Conservation (phyloP, 53 echinoderm and acorn worm genomes). For the Mesocentrotus franciscanus region DNA sequence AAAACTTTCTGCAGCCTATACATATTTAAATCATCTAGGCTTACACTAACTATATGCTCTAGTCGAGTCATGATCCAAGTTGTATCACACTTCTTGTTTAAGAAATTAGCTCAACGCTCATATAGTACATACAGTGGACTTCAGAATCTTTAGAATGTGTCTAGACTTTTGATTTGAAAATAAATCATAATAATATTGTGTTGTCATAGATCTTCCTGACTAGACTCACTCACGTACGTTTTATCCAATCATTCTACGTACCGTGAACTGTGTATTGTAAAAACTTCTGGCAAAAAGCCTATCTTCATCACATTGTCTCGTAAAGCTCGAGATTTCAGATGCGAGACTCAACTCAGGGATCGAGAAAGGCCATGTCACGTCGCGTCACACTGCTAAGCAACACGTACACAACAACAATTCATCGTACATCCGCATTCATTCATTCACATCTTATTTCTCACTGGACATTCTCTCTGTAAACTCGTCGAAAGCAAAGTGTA, state of each 20-base stretch:
- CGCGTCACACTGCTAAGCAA: conserved; percentile 3
- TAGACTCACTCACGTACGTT: not conserved
- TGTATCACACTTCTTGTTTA: not conserved
- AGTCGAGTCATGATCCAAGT: no score
- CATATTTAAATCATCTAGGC: no score
- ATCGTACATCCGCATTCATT: not conserved
- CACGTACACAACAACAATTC: not conserved
- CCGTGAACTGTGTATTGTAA: not conserved
- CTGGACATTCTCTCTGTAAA: no score
- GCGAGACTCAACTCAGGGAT: not conserved
- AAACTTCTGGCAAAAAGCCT: not conserved
- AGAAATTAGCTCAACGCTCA: not conserved
- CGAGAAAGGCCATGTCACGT: not conserved
- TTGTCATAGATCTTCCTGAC: not conserved
- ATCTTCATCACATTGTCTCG: not conserved
- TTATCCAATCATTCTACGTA: not conserved
- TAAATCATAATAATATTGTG: not conserved
- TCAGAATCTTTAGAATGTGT: no score
- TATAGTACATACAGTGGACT: no score
- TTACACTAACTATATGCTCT: no score
- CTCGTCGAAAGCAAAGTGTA: no score
- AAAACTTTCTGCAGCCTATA: no score
- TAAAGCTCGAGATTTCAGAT: not conserved
- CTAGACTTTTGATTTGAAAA: not conserved
- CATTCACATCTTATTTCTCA: not conserved